Percentiles rank a stretch among this genome's conserved stretches.
Evolutionary conservation across 2,797 vertebrate species (phyloP).

Genomic region (Sus cebifrons): DNA sequence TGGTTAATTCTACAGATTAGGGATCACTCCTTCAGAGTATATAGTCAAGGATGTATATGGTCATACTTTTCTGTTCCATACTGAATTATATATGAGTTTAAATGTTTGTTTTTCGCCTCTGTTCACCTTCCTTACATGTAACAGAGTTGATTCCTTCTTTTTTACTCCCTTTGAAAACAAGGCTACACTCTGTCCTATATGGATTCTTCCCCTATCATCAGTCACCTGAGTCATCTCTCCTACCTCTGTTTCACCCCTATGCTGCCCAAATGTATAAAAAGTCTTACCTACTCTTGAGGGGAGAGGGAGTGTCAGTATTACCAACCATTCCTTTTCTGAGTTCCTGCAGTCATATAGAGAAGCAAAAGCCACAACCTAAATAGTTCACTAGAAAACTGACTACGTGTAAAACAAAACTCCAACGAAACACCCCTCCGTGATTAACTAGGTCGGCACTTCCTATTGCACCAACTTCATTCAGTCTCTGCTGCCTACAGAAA

Average conservation of each 20-base stretch:
- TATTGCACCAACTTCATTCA: neutral
- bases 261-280: conserved; percentile 20
- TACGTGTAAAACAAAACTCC: conserved; percentile 30
- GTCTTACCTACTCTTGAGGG: neutral
- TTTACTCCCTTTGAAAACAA: conserved; percentile 33
- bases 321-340: conserved; percentile 2
- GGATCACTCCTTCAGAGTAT: neutral
- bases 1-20: neutral
- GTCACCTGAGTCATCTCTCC: neutral
- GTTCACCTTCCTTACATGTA: conserved; percentile 1
- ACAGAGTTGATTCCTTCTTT: neutral
- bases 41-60: neutral
- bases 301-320: neutral
- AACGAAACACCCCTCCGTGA: neutral
- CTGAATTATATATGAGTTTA: neutral
- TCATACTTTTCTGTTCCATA: neutral
- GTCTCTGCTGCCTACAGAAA: neutral
- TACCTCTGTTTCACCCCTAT: neutral
- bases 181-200: conserved; percentile 13
- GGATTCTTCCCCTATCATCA: conserved; percentile 1
- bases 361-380: neutral
- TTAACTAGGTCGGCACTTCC: neutral
- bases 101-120: neutral
- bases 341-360: neutral
- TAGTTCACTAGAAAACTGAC: neutral